Evolutionary conservation across 2,113 vertebrate species (phyloP).

Genomic region (Silurus asotus): DNA sequence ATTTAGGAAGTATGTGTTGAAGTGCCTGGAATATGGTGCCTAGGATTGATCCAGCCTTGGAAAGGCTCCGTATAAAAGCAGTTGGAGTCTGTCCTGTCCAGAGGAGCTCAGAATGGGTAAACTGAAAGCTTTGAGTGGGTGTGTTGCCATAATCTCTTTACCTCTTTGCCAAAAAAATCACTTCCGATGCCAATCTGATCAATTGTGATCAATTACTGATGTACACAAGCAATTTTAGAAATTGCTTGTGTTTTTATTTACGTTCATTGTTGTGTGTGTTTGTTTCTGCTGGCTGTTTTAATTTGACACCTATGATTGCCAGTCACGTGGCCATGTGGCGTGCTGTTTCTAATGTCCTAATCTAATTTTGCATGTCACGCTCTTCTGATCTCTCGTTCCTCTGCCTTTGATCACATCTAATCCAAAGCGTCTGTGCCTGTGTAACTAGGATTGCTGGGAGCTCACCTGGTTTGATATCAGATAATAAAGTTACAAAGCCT

Average conservation of each 20-base stretch:
- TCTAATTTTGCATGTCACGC: constrained; percentile 21
- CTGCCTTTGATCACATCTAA: not conserved
- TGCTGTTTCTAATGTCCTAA: constrained; percentile 33
- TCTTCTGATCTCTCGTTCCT: not conserved
- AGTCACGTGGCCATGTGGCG: not conserved
- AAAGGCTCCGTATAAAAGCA: constrained; percentile 33
- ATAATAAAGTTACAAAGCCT: not conserved
- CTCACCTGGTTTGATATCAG: not conserved
- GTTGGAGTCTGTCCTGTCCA: constrained; percentile 41
- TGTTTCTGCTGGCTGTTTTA: constrained; percentile 7
- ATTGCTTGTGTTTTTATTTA: constrained; percentile 32
- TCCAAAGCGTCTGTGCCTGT: not conserved
- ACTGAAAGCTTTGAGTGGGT: constrained; percentile 32
- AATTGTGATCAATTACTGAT: constrained; percentile 1
- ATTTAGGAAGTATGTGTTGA: constrained; percentile 3
- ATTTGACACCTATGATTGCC: not conserved
- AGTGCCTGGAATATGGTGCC: constrained; percentile 10
- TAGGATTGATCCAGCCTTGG: constrained; percentile 38
- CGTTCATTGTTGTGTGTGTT: not conserved
- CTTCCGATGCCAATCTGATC: constrained; percentile 11
- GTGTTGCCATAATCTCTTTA: constrained; percentile 35
- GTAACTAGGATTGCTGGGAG: not conserved
- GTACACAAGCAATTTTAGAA: constrained; percentile 44
- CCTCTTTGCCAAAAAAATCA: constrained; percentile 30
- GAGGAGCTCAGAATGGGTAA: constrained; percentile 45